Evolutionary conservation across 2,888 invertebrate genomes (phyloP).

Genomic region (Melikaiella ostensackeni): DNA sequence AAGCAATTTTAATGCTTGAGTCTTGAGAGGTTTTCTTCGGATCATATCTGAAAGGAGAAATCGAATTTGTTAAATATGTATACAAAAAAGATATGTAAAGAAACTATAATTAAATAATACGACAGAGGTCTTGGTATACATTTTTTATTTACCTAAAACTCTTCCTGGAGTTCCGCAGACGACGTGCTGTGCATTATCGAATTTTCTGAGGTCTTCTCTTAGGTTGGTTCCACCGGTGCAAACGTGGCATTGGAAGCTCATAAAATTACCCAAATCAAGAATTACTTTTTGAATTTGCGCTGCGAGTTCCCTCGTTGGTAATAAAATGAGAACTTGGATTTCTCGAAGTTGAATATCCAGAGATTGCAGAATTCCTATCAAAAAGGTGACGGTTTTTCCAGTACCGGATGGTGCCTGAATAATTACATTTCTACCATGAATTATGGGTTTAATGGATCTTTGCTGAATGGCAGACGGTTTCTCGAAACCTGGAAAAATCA

Average conservation of each 20-base stretch:
- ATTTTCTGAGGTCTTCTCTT: constrained; percentile 98
- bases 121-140: no score
- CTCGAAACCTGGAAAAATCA: constrained; percentile 89
- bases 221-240: constrained; percentile 99
- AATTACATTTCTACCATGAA: constrained; percentile 98
- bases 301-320: constrained; percentile 98
- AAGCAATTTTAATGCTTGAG: constrained; percentile 96
- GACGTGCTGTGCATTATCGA: constrained; percentile 99
- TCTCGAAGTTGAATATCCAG: constrained; percentile 95
- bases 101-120: no score
- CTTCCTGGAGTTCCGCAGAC: constrained; percentile 99
- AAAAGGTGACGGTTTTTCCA: constrained; percentile 99
- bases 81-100: background rate
- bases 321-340: no score
- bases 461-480: constrained; percentile 99
- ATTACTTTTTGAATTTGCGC: constrained; percentile 98
- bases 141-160: constrained; percentile 89
- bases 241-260: constrained; percentile 99
- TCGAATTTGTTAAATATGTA: background rate
- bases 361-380: constrained; percentile 95
- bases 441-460: constrained; percentile 95
- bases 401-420: constrained; percentile 99
- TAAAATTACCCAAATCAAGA: constrained; percentile 96
- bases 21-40: constrained; percentile 89
- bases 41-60: constrained; percentile 88